Percentiles rank a stretch among this genome's conserved stretches.
Conservation (phyloP, 2,888 invertebrate species). For the Anthoptus insignis region DNA sequence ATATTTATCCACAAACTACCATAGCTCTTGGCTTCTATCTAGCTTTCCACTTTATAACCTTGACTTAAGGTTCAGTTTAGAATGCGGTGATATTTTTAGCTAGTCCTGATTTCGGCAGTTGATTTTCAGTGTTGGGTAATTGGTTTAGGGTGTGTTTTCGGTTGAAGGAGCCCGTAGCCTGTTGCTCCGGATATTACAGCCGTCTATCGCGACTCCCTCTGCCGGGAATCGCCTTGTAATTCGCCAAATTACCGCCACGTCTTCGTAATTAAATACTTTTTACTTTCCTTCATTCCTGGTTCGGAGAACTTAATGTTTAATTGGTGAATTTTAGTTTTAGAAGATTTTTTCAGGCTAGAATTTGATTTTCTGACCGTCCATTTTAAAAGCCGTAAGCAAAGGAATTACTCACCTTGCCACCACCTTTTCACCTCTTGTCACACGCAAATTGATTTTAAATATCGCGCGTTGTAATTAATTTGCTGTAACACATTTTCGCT, state of each 20-base stretch:
- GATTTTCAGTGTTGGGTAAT: constrained; percentile 22
- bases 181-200: constrained; percentile 82
- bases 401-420: background rate
- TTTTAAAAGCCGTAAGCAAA: no score
- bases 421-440: no score
- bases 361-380: no score
- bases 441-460: no score
- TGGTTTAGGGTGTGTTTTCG: constrained; percentile 12
- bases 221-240: constrained; percentile 79
- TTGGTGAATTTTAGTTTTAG: background rate
- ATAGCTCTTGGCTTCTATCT: background rate
- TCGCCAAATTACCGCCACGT: constrained; percentile 77
- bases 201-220: constrained; percentile 72
- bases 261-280: constrained; percentile 79
- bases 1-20: constrained; percentile 56
- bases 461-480: no score
- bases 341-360: no score
- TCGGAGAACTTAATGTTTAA: constrained; percentile 8
- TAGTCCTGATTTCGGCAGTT: background rate
- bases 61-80: constrained; percentile 30
- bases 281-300: constrained; percentile 26
- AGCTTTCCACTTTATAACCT: constrained; percentile 7
- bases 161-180: constrained; percentile 57
- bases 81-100: constrained; percentile 24
- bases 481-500: no score